phyloP scores from a whole-genome alignment of 2,797 vertebrate genomes.

The Coilia nasus region DNA sequence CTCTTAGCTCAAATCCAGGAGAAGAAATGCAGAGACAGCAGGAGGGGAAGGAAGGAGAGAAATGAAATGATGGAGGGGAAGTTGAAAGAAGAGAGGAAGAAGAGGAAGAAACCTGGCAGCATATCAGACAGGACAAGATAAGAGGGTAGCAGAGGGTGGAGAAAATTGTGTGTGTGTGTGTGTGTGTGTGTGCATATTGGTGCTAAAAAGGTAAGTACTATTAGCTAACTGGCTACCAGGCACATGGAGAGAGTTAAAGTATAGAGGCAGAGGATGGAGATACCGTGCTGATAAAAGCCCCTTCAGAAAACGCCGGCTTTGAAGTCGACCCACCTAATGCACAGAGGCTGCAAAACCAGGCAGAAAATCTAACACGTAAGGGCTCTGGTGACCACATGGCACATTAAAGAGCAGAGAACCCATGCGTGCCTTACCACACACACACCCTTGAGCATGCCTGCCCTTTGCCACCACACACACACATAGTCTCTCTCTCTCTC shows the following conservation, averaged over 20 bases:
- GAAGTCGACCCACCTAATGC: slow-evolving; percentile 17
- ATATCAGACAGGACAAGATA: slow-evolving; percentile 44
- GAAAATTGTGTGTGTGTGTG: not conserved
- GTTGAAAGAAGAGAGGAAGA: not conserved
- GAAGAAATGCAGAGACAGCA: not conserved
- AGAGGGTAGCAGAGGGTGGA: slow-evolving; percentile 38
- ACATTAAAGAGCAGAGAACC: not conserved
- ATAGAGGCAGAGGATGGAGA: slow-evolving; percentile 3
- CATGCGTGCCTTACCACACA: not conserved
- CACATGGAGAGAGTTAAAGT: not conserved
- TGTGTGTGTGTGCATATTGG: not conserved
- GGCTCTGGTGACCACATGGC: slow-evolving; percentile 5
- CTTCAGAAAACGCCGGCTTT: slow-evolving; percentile 1
- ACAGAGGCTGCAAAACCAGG: not conserved
- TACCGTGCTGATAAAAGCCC: slow-evolving; percentile 19
- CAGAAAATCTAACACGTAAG: not conserved
- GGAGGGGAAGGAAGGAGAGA: not conserved
- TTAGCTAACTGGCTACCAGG: slow-evolving; percentile 2
- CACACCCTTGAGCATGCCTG: not conserved
- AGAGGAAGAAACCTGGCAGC: slow-evolving; percentile 26
- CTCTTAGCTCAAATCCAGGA: slow-evolving; percentile 18
- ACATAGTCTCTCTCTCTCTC: not conserved
- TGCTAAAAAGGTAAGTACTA: slow-evolving; percentile 7
- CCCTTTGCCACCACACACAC: not conserved
- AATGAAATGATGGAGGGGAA: not conserved